Conservation (phyloP, 1,140 invertebrate species). For the Ceratina calcarata region DNA sequence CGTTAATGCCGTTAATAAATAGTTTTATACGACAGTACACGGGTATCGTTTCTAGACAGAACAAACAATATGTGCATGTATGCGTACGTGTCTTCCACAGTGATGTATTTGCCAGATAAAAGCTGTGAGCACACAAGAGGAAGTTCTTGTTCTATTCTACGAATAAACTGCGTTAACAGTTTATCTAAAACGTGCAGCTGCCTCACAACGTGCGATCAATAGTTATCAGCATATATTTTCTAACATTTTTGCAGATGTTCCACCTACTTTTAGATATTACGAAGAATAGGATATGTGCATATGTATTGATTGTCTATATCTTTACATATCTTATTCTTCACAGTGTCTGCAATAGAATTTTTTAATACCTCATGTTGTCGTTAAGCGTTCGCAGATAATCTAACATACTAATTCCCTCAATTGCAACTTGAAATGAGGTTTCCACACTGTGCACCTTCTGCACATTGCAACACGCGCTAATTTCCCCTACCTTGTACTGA, state of each 20-base stretch:
- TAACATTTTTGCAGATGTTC: not conserved
- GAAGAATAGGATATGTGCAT: no score
- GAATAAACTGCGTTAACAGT: constrained; percentile 13
- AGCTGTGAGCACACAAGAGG: not conserved
- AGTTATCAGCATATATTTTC: not conserved
- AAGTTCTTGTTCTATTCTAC: not conserved
- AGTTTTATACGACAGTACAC: not conserved
- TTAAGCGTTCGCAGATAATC: no score
- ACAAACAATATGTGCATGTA: no score
- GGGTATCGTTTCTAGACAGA: not conserved
- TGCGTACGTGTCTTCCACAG: not conserved
- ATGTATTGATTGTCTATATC: no score
- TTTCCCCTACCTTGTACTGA: not conserved
- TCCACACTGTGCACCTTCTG: not conserved
- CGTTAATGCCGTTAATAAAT: not conserved
- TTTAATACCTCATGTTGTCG: no score
- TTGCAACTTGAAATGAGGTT: not conserved
- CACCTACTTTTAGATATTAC: not conserved
- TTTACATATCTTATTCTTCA: no score
- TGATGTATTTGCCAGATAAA: constrained; percentile 21
- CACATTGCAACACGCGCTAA: constrained; percentile 9
- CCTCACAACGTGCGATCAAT: not conserved
- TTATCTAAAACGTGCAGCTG: constrained; percentile 19
- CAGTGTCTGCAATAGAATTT: no score
- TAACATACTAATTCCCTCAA: not conserved